A percentile compares a stretch with the other conserved stretches of the same genome.
These are phyloP conservation scores for Cephalotes varians DNA, from an alignment of 2,888 invertebrate species.

Conservation along the genomic window DNA sequence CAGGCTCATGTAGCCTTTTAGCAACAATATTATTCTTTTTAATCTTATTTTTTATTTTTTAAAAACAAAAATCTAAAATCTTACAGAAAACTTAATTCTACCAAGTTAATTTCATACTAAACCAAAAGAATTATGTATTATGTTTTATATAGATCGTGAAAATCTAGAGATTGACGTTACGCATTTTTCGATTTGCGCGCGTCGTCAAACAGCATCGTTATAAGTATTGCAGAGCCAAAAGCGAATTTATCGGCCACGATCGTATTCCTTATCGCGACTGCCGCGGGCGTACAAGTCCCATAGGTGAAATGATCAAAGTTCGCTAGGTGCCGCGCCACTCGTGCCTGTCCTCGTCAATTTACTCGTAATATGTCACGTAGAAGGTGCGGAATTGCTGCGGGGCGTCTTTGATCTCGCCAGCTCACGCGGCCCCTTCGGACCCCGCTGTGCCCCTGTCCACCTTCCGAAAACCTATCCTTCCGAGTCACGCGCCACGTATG, in stretches of 20 bases:
- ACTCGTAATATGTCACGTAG: constrained; percentile 81
- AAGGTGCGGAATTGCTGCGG: constrained; percentile 72
- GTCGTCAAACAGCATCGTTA: constrained; percentile 5
- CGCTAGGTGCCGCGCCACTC: constrained; percentile 72
- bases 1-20: neutral
- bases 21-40: neutral
- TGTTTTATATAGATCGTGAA: neutral
- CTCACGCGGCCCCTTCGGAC: constrained; percentile 46
- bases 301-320: constrained; percentile 79
- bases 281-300: constrained; percentile 63
- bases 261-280: constrained; percentile 59
- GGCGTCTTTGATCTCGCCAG: constrained; percentile 77
- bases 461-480: constrained; percentile 76
- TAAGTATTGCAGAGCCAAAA: constrained; percentile 53
- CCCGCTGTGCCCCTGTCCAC: constrained; percentile 66
- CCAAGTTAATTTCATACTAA: neutral
- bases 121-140: neutral
- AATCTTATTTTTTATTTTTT: neutral
- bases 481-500: constrained; percentile 75
- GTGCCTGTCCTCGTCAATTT: constrained; percentile 81
- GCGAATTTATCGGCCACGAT: constrained; percentile 55
- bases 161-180: neutral
- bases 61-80: neutral
- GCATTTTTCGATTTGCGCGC: neutral
- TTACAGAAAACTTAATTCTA: neutral